Conservation (phyloP, 35 echinoderm and acorn worm species). For the Nesometra sesokonis region DNA sequence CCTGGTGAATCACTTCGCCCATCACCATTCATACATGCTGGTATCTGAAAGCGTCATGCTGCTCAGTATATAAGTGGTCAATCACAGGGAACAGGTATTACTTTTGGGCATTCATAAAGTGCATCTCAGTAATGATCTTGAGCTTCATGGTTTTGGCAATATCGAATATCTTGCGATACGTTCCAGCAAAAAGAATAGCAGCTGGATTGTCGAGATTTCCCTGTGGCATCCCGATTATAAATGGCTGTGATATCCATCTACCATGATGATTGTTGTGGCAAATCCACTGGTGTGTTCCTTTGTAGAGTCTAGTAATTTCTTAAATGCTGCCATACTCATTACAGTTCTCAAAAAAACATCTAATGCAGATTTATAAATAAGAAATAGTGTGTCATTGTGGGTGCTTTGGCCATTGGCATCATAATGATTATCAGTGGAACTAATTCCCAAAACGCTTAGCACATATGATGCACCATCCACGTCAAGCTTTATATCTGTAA, state of each 20-base stretch:
- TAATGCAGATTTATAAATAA: no score
- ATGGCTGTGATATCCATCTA: neutral
- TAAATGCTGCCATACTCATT: no score
- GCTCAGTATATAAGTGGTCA: neutral
- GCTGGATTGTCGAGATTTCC: neutral
- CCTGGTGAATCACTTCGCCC: constrained; percentile 52
- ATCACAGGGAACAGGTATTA: neutral
- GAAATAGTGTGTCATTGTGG: no score
- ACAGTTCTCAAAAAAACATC: no score
- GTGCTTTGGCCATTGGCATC: no score
- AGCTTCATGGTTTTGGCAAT: neutral
- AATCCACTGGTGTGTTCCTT: neutral
- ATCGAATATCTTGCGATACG: neutral
- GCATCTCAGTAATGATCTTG: neutral
- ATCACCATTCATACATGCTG: constrained; percentile 7
- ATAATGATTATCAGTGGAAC: no score
- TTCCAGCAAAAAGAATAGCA: neutral
- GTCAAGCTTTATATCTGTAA: no score
- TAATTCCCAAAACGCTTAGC: no score
- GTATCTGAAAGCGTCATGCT: neutral
- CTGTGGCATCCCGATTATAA: neutral
- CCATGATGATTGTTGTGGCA: neutral
- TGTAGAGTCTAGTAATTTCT: no score
- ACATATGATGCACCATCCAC: no score
- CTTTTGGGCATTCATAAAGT: neutral